These are phyloP conservation scores for Lepidochitona cinerea DNA, from an alignment of 2,888 invertebrate genomes.

Conservation along the genomic window DNA sequence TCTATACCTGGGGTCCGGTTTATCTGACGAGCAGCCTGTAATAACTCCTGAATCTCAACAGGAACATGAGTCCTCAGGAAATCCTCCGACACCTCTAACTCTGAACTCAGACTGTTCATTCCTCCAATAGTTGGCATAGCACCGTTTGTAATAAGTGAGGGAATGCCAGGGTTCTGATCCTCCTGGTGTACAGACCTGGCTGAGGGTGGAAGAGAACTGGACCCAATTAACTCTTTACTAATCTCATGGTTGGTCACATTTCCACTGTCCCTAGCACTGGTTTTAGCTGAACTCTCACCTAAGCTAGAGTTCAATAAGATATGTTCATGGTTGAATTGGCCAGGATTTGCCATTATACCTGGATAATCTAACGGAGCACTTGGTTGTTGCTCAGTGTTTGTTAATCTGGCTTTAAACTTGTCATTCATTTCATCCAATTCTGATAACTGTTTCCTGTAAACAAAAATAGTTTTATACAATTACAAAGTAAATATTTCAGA, in stretches of 20 bases:
- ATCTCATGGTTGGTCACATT: neutral
- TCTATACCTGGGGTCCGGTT: neutral
- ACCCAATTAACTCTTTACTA: neutral
- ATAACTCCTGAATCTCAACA: neutral
- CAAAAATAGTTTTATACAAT: no score
- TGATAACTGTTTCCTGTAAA: neutral
- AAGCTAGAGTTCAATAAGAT: neutral
- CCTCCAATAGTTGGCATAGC: neutral
- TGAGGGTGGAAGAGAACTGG: neutral
- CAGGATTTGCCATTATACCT: neutral
- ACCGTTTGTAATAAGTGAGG: neutral
- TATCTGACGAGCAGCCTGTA: neutral
- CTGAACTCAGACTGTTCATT: neutral
- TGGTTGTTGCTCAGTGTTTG: neutral
- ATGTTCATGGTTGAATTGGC: neutral
- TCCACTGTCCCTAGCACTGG: slow-evolving; percentile 3
- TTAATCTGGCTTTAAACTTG: neutral
- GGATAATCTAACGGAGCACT: neutral
- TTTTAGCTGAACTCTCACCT: neutral
- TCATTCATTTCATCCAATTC: neutral
- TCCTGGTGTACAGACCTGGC: neutral
- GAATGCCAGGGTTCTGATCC: neutral
- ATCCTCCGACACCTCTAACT: neutral
- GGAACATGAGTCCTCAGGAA: neutral
- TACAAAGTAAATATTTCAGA: no score